phyloP scores from a whole-genome alignment of 2,797 vertebrate genomes.

The Microctenopoma stevenorrisi region DNA sequence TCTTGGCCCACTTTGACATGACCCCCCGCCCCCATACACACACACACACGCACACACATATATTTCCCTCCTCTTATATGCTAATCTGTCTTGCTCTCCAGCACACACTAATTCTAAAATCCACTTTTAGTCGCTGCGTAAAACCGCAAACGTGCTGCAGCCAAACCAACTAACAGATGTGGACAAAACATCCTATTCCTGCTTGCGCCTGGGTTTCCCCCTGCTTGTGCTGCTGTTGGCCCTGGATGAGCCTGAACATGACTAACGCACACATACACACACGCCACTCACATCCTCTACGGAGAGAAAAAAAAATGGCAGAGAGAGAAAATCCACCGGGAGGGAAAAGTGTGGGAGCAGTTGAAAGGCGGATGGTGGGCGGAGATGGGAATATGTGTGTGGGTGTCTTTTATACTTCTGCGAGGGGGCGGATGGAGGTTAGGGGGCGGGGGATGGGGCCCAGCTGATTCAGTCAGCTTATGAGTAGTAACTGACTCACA shows the following conservation, averaged over 20 bases:
- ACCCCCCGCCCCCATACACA: constrained; percentile 57
- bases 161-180: constrained; percentile 79
- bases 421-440: constrained; percentile 76
- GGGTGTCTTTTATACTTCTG: constrained; percentile 74
- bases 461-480: constrained; percentile 73
- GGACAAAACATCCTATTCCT: constrained; percentile 79
- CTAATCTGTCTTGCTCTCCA: constrained; percentile 60
- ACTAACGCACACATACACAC: constrained; percentile 72
- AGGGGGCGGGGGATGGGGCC: constrained; percentile 73
- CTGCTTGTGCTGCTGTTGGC: constrained; percentile 72
- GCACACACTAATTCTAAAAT: constrained; percentile 56
- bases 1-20: constrained; percentile 72
- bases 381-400: constrained; percentile 73
- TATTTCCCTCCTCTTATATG: constrained; percentile 37
- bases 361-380: constrained; percentile 73
- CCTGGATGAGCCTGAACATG: constrained; percentile 78
- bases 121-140: constrained; percentile 75
- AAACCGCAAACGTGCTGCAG: constrained; percentile 64
- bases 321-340: constrained; percentile 55
- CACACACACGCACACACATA: constrained; percentile 7
- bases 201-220: constrained; percentile 76
- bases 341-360: constrained; percentile 70
- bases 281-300: constrained; percentile 64
- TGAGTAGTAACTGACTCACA: constrained; percentile 86
- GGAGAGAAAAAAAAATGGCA: constrained; percentile 12